Evolutionary conservation across 2,113 vertebrate species (phyloP), one percentile per base, ranked within the genome.

Genomic region (Thymallus thymallus): DNA sequence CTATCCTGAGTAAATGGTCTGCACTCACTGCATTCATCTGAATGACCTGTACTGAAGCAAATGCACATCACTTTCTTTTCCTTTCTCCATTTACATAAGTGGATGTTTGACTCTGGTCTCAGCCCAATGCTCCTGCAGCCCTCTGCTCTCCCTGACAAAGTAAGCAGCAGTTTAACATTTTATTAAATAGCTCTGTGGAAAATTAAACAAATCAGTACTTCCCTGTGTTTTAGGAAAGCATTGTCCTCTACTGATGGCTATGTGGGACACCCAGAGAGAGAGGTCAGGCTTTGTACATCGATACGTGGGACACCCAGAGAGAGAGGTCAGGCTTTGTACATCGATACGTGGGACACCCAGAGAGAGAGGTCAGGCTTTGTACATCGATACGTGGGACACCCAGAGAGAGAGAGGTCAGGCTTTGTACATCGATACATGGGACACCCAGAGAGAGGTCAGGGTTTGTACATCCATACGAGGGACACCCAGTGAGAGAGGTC

Each of bases 1-100:
- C 64, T 82, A 83, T 77, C 79, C 70, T 76, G 80, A 78, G 76
- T 80, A 82, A 83, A 88, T 80, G 78, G 74, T 35, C 71, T 81
- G 76, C 65, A 56, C 77, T 80, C 73, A 77, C 71, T 73, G 60
- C 76, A 78, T 86, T 83, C 79, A 81, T 85, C 79, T 77, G 73
- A 78, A 75, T 72, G 69, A n/a, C 9, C 72, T 72, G 55, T 48
- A 75, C 66, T 79, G 4, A 0, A 46, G 75, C 70, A 62, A 72
- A 74, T 71, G 48, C 18, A 51, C 48, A 51, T 51, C 18, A 14
- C 5, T 5, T 51, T 51, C 48, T 67, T 22, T 30, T 69, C 13
- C 58, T 63, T 18, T 76, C 69, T 23, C 70, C 58, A 51, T 30
- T 76, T 55, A 23, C 23, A 56, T 65, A 71, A 70, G 61, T 55